Evolutionary conservation across 2,797 vertebrate genomes (phyloP).

Genomic region (Enteromius thamalakanensis): DNA sequence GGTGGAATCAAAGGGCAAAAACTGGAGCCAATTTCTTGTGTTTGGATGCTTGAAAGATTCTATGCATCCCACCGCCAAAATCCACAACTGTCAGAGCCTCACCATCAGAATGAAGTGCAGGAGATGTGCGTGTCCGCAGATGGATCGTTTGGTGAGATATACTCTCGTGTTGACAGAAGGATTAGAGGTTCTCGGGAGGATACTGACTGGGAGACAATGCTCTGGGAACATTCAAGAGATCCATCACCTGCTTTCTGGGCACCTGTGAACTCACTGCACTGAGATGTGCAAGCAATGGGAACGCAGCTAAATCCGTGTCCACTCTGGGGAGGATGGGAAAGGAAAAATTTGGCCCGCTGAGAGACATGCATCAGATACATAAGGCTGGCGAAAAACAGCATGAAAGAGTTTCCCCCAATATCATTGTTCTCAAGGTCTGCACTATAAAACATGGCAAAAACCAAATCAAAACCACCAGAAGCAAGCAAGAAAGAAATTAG

Average conservation of each 20-base stretch:
- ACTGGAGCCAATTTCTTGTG: constrained; percentile 3
- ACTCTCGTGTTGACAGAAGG: constrained; percentile 41
- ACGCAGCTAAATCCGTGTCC: constrained; percentile 14
- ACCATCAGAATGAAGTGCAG: constrained; percentile 25
- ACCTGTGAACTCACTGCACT: constrained; percentile 41
- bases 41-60: constrained; percentile 45
- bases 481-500: background rate
- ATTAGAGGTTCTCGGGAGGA: constrained; percentile 29
- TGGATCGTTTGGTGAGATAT: constrained; percentile 26
- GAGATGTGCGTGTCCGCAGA: constrained; percentile 21
- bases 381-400: background rate
- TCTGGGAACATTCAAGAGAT: constrained; percentile 35
- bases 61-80: constrained; percentile 23
- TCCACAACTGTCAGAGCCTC: constrained; percentile 38
- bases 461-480: background rate
- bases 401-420: constrained; percentile 30
- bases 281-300: constrained; percentile 12
- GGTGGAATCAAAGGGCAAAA: constrained; percentile 26
- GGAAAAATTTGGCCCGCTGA: background rate
- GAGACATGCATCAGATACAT: background rate
- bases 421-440: constrained; percentile 21
- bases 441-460: constrained; percentile 3
- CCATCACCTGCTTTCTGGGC: constrained; percentile 46
- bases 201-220: constrained; percentile 29
- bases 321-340: constrained; percentile 21